These are phyloP conservation scores for Percopsis transmontana DNA, from an alignment of 2,113 vertebrate species.

Conservation along the genomic window DNA sequence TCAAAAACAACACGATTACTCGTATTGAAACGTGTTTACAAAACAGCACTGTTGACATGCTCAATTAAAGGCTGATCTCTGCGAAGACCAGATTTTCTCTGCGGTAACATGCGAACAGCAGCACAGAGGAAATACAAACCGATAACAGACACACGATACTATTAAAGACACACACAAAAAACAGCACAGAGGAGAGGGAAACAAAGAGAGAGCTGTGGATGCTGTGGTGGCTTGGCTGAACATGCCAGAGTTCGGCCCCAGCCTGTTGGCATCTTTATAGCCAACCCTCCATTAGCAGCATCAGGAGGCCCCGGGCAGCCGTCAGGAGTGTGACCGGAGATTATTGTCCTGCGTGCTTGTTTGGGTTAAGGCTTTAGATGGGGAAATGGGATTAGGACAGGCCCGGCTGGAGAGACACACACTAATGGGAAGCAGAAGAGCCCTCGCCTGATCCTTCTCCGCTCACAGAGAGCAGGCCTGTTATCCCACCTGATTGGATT, in stretches of 20 bases:
- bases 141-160: conserved; percentile 37
- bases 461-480: conserved; percentile 71
- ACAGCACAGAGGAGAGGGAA: conserved; percentile 33
- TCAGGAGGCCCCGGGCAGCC: conserved; percentile 62
- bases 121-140: conserved; percentile 43
- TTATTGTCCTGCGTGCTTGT: conserved; percentile 78
- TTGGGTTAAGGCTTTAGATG: conserved; percentile 81
- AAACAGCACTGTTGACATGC: conserved; percentile 34
- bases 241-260: conserved; percentile 45
- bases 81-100: conserved; percentile 33
- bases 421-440: conserved; percentile 77
- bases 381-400: conserved; percentile 80
- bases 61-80: conserved; percentile 40
- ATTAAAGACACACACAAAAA: conserved; percentile 32
- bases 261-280: conserved; percentile 55
- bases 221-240: conserved; percentile 47
- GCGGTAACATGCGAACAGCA: conserved; percentile 45
- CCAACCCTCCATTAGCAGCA: conserved; percentile 66
- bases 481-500: conserved; percentile 81
- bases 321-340: conserved; percentile 76
- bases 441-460: conserved; percentile 70
- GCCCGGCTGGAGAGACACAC: conserved; percentile 73
- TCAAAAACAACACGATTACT: conserved; percentile 23
- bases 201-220: conserved; percentile 49
- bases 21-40: conserved; percentile 45